Percentiles rank a stretch among this genome's conserved stretches.
These are phyloP conservation scores for Erythrocercus mccallii DNA, from an alignment of 2,113 vertebrate species.

Conservation along the genomic window DNA sequence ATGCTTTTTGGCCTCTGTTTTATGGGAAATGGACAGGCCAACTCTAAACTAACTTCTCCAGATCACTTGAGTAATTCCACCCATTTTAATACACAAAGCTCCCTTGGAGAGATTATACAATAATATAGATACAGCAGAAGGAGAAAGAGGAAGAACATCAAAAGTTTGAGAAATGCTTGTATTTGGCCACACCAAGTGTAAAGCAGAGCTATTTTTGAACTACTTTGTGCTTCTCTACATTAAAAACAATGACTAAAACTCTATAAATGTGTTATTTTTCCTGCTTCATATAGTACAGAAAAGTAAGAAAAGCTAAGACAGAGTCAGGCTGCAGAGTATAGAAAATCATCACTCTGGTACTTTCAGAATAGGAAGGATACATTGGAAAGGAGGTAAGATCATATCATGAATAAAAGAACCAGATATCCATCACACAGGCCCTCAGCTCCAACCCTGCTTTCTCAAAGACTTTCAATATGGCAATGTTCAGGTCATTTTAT, in stretches of 20 bases:
- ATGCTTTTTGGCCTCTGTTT: background rate
- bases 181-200: background rate
- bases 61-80: background rate
- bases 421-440: background rate
- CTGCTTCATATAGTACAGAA: background rate
- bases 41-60: background rate
- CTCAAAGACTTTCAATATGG: background rate
- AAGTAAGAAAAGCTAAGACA: background rate
- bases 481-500: background rate
- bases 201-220: background rate
- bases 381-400: background rate
- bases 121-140: background rate
- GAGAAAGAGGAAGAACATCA: background rate
- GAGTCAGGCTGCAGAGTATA: background rate
- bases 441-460: background rate
- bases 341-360: background rate
- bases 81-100: background rate
- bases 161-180: background rate
- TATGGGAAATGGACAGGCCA: background rate
- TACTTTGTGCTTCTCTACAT: background rate
- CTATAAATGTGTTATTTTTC: background rate
- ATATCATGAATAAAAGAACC: background rate
- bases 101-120: background rate
- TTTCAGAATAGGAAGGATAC: background rate
- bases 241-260: background rate